A percentile compares a stretch with the other conserved stretches of the same genome.
These are phyloP conservation scores for Exaiptasia diaphana DNA, from an alignment of 64 coral and sea anemone species.

Conservation along the genomic window DNA sequence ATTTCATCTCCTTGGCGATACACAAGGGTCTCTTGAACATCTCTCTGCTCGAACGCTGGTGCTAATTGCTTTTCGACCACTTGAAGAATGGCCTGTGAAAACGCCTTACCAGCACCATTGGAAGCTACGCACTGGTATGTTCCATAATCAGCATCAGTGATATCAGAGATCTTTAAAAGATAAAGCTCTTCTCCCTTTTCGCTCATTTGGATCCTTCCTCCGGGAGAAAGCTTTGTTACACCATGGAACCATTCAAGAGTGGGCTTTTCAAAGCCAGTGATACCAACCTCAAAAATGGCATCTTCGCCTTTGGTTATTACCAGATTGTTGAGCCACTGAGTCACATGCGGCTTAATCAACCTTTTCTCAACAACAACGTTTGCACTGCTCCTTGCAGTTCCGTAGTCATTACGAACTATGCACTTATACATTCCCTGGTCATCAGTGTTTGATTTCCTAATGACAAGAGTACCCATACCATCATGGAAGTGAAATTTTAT, in stretches of 20 bases:
- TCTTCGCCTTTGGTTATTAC: constrained; percentile 23
- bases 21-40: neutral
- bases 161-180: neutral
- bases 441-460: constrained; percentile 56
- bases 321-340: constrained; percentile 26
- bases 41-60: constrained; percentile 65
- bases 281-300: constrained; percentile 46
- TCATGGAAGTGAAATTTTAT: constrained; percentile 63
- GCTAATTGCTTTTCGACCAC: neutral
- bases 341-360: constrained; percentile 6
- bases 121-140: constrained; percentile 6
- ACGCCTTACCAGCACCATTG: constrained; percentile 44
- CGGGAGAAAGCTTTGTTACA: neutral
- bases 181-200: neutral
- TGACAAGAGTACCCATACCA: constrained; percentile 82
- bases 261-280: constrained; percentile 40
- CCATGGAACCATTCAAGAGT: constrained; percentile 34
- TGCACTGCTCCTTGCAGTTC: constrained; percentile 74
- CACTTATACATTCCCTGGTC: constrained; percentile 91
- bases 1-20: constrained; percentile 70
- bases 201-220: neutral
- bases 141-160: neutral
- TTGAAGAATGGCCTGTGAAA: constrained; percentile 21
- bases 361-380: neutral
- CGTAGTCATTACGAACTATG: constrained; percentile 66